Conservation (phyloP, 1,140 invertebrate genomes). For the Caenorhabditis inopinata region DNA sequence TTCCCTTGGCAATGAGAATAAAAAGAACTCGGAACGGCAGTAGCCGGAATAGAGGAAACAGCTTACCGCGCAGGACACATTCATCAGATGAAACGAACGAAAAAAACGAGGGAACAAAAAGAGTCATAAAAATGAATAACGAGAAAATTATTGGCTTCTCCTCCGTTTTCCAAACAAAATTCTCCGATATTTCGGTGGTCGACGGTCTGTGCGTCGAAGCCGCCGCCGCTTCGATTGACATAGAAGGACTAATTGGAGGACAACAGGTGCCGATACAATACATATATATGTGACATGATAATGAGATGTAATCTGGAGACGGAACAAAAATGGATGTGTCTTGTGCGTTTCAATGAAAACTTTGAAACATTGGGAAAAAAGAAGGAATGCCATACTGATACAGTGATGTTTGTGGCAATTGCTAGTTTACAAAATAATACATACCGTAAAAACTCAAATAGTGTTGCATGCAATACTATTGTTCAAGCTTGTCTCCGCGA, state of each 20-base stretch:
- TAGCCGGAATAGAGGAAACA: neutral
- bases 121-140: slow-evolving; percentile 31
- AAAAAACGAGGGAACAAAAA: neutral
- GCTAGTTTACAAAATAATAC: no score
- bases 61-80: no score
- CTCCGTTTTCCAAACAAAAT: neutral
- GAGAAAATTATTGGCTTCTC: slow-evolving; percentile 32
- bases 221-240: slow-evolving; percentile 15
- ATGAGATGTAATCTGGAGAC: no score
- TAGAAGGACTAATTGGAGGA: slow-evolving; percentile 18
- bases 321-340: no score
- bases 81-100: neutral
- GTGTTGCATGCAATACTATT: no score
- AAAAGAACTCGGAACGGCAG: neutral
- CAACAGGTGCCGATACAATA: neutral
- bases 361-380: no score
- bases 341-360: no score
- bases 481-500: no score
- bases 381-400: no score
- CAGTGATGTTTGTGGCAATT: no score
- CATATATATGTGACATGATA: slow-evolving; percentile 20
- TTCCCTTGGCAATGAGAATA: neutral
- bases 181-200: neutral
- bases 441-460: no score
- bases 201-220: no score